Conservation (phyloP, 2,888 invertebrate genomes). For the Phania funesta region DNA sequence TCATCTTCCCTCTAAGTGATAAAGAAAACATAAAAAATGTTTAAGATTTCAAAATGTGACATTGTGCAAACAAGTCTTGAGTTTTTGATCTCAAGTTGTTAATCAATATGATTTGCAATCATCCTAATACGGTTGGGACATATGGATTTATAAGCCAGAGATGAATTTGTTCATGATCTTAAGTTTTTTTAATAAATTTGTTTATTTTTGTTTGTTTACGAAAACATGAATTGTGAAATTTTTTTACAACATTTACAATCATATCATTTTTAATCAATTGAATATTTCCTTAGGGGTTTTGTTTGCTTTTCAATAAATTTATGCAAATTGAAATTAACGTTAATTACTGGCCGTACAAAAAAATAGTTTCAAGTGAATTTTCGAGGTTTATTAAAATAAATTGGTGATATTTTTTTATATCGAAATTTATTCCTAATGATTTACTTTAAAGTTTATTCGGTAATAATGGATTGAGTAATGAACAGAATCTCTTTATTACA, state of each 20-base stretch:
- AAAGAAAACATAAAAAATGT: not conserved
- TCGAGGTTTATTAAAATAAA: not conserved
- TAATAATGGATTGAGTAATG: too few species aligned
- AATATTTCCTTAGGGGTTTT: not conserved
- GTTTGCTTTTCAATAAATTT: slow-evolving; percentile 1
- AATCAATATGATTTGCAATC: not conserved
- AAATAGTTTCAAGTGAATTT: not conserved
- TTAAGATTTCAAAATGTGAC: not conserved
- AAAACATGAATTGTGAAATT: slow-evolving; percentile 7
- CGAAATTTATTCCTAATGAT: too few species aligned
- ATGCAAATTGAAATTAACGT: slow-evolving; percentile 17
- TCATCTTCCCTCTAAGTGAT: not conserved
- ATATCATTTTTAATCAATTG: not conserved
- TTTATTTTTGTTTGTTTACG: not conserved
- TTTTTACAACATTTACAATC: not conserved
- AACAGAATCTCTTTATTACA: too few species aligned
- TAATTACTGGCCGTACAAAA: not conserved
- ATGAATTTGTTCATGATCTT: not conserved
- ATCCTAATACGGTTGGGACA: not conserved
- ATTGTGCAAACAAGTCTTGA: not conserved
- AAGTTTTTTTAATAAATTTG: not conserved
- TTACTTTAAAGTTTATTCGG: too few species aligned
- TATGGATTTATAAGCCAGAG: not conserved
- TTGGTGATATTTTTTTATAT: not conserved
- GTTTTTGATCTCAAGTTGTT: not conserved